Percentiles rank a stretch among this genome's conserved stretches.
phyloP scores from a whole-genome alignment of 2,888 invertebrate species.

The Pachycephus smyrnensis region DNA sequence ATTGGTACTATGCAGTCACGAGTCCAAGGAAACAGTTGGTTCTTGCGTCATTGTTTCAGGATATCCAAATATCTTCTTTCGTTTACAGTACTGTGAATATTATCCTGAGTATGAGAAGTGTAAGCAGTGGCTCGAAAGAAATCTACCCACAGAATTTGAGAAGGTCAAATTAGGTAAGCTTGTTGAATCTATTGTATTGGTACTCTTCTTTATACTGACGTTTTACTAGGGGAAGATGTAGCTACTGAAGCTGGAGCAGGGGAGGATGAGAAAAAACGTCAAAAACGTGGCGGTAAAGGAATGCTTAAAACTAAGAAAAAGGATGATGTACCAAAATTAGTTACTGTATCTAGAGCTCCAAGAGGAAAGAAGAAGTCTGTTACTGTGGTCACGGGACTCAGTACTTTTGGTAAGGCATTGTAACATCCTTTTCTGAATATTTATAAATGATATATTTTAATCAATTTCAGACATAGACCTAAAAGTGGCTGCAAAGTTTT shows the following conservation, averaged over 20 bases:
- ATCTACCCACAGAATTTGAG: conserved; percentile 93
- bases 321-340: conserved; percentile 87
- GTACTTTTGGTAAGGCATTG: conserved; percentile 82
- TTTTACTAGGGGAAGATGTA: conserved; percentile 62
- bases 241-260: conserved; percentile 77
- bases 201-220: conserved; percentile 1
- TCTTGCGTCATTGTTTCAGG: neutral
- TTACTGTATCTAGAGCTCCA: conserved; percentile 88
- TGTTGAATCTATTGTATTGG: neutral
- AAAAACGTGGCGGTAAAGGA: conserved; percentile 97
- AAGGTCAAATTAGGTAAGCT: conserved; percentile 80
- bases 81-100: conserved; percentile 92
- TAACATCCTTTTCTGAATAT: neutral
- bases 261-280: conserved; percentile 94
- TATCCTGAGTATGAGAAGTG: conserved; percentile 98
- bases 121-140: conserved; percentile 94
- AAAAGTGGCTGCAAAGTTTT: conserved; percentile 97
- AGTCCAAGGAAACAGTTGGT: neutral
- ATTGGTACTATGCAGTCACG: neutral
- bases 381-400: conserved; percentile 95
- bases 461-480: conserved; percentile 87
- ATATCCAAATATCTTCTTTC: conserved; percentile 26
- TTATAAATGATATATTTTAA: neutral
- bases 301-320: conserved; percentile 96
- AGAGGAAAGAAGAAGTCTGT: conserved; percentile 99